These are phyloP conservation scores for Rhagoletis zephyria DNA, from an alignment of 1,140 invertebrate species.

Conservation along the genomic window DNA sequence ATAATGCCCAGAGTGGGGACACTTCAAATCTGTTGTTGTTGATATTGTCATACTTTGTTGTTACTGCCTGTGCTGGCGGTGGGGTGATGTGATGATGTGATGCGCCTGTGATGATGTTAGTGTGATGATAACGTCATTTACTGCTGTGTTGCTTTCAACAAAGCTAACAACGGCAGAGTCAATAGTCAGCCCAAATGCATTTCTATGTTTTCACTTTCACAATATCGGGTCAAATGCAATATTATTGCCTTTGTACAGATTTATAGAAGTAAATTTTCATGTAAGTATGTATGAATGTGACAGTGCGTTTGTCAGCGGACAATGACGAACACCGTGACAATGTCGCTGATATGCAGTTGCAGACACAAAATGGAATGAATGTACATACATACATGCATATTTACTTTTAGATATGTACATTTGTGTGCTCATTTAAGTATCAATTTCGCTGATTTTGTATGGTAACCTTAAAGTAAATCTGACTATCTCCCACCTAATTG, in stretches of 20 bases:
- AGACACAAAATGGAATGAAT: background rate
- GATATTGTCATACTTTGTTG: conserved; percentile 24
- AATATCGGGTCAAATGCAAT: conserved; percentile 38
- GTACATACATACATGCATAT: background rate
- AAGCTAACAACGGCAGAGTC: background rate
- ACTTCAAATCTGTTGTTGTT: background rate
- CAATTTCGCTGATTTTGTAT: background rate
- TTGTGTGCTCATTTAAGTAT: background rate
- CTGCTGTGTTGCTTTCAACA: background rate
- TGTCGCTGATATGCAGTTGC: background rate
- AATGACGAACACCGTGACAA: background rate
- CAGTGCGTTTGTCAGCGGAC: background rate
- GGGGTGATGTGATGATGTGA: background rate
- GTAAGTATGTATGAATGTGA: background rate
- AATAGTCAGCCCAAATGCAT: conserved; percentile 31
- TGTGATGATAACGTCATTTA: background rate
- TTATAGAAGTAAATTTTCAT: background rate
- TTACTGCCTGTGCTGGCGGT: background rate
- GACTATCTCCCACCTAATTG: background rate
- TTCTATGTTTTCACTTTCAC: conserved; percentile 52
- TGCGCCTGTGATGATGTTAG: background rate
- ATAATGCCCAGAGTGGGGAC: background rate
- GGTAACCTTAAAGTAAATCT: background rate
- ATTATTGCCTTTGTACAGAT: background rate
- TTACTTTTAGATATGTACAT: background rate